Evolutionary conservation across 2,888 invertebrate species (phyloP).

Genomic region (Perizoma flavofasciatum): DNA sequence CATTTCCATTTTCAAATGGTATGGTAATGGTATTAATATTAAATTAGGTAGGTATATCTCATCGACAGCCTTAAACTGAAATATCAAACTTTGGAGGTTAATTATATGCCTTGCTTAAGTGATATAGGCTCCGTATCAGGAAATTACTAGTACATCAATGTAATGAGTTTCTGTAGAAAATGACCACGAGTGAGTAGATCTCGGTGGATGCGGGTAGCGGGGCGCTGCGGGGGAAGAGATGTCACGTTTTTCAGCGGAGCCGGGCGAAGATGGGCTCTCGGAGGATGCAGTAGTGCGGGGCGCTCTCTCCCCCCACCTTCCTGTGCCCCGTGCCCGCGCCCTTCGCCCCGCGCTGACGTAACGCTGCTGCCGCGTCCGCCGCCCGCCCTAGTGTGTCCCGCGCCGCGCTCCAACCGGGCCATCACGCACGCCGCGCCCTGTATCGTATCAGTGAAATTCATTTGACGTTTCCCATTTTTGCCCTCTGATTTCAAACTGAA

Average conservation of each 20-base stretch:
- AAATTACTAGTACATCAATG: slow-evolving; percentile 44
- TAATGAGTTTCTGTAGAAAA: slow-evolving; percentile 60
- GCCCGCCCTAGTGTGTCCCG: slow-evolving; percentile 81
- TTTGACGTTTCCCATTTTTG: slow-evolving; percentile 75
- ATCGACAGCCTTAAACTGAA: slow-evolving; percentile 17
- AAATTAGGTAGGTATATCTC: slow-evolving; percentile 14
- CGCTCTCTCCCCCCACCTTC: slow-evolving; percentile 39
- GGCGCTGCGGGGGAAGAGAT: slow-evolving; percentile 59
- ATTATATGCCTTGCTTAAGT: slow-evolving; percentile 21
- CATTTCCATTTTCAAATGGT: slow-evolving; percentile 18
- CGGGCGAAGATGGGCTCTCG: slow-evolving; percentile 71
- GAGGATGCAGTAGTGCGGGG: slow-evolving; percentile 80
- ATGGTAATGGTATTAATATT: slow-evolving; percentile 25
- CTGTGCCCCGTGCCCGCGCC: slow-evolving; percentile 39
- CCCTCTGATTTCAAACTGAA: slow-evolving; percentile 66
- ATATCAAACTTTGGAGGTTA: slow-evolving; percentile 24
- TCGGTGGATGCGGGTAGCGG: slow-evolving; percentile 46
- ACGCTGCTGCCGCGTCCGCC: slow-evolving; percentile 76
- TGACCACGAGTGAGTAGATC: slow-evolving; percentile 56
- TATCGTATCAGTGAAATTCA: slow-evolving; percentile 73
- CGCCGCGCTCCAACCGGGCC: slow-evolving; percentile 77
- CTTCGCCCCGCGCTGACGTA: slow-evolving; percentile 78
- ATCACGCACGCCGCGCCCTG: slow-evolving; percentile 69
- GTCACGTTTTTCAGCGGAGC: slow-evolving; percentile 74
- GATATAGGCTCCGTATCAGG: slow-evolving; percentile 25